Conservation (phyloP, 2,888 invertebrate genomes). For the Ferrisia virgata region DNA sequence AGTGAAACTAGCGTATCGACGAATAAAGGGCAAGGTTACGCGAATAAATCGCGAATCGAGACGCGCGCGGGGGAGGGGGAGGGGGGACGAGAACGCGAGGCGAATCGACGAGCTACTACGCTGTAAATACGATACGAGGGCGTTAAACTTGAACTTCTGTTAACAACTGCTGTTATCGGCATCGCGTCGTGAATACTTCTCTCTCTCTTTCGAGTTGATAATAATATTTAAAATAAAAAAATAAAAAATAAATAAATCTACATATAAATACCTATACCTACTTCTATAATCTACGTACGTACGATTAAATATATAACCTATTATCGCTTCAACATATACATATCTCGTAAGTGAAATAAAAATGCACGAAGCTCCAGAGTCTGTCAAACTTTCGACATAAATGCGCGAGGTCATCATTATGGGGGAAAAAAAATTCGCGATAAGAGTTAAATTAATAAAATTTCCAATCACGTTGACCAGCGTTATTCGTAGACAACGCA, state of each 20-base stretch:
- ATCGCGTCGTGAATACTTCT: neutral
- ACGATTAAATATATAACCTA: no score
- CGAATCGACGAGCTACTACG: neutral
- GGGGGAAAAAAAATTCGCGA: neutral
- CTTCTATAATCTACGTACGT: no score
- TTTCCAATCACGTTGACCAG: neutral
- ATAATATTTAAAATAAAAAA: neutral
- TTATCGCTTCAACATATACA: no score
- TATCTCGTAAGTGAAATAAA: no score
- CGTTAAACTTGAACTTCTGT: conserved; percentile 3
- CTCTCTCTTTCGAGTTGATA: neutral
- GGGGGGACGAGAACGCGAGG: no score
- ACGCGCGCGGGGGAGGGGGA: no score
- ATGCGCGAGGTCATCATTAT: neutral
- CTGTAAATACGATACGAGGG: no score
- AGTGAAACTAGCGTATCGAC: neutral
- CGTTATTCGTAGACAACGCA: neutral
- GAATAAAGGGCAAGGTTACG: neutral
- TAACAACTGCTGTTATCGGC: no score
- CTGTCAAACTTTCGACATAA: neutral
- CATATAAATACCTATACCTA: no score
- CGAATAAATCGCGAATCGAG: neutral
- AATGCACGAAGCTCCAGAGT: no score
- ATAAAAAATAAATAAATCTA: no score
- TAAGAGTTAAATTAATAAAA: neutral